A percentile compares a stretch with the other conserved stretches of the same genome.
Conservation (phyloP, 1,140 invertebrate genomes). For the Drosophila paulistorum region DNA sequence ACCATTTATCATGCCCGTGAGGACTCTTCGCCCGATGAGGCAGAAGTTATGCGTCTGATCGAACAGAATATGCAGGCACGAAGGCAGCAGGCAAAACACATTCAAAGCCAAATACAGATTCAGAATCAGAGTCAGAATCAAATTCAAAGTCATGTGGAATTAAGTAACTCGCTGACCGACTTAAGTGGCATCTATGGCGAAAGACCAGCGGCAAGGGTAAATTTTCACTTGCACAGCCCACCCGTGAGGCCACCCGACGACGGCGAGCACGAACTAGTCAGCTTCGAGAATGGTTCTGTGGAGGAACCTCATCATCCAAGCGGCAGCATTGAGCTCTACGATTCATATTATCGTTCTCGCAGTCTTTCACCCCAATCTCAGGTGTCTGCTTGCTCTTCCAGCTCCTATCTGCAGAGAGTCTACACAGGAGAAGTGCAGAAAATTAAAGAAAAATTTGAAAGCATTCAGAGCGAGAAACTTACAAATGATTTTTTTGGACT, state of each 20-base stretch:
- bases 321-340: slow-evolving; percentile 84
- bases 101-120: slow-evolving; percentile 38
- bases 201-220: slow-evolving; percentile 83
- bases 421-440: slow-evolving; percentile 90
- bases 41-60: slow-evolving; percentile 68
- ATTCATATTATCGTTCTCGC: slow-evolving; percentile 86
- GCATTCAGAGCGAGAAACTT: slow-evolving; percentile 80
- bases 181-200: slow-evolving; percentile 92
- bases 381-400: slow-evolving; percentile 85
- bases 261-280: slow-evolving; percentile 50
- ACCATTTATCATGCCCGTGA: slow-evolving; percentile 85
- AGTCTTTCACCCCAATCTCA: slow-evolving; percentile 86
- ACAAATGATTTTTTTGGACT: slow-evolving; percentile 81
- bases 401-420: slow-evolving; percentile 86
- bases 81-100: slow-evolving; percentile 53
- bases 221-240: slow-evolving; percentile 81
- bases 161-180: slow-evolving; percentile 88
- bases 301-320: slow-evolving; percentile 20
- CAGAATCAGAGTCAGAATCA: slow-evolving; percentile 42
- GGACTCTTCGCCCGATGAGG: slow-evolving; percentile 83
- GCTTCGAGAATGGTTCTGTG: slow-evolving; percentile 59
- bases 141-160: slow-evolving; percentile 55
- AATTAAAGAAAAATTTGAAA: slow-evolving; percentile 90
- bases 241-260: slow-evolving; percentile 70
- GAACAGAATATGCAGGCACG: slow-evolving; percentile 77